Base-by-base conservation (phyloP, 1,140 invertebrate species). In the Neodiprion lecontei region DNA sequence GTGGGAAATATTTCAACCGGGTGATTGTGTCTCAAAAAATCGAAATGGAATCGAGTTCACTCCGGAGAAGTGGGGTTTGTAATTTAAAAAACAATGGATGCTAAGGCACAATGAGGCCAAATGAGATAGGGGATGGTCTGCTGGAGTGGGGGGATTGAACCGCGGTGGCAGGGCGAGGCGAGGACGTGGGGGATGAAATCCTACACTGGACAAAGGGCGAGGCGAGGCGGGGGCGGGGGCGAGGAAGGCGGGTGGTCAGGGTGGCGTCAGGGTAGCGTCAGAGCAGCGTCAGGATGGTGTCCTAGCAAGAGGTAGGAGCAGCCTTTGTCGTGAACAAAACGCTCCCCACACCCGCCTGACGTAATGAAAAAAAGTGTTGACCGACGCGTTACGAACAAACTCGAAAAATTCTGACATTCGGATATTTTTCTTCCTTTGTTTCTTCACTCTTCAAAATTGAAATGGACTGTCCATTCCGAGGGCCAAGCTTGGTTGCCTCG, bases 21-120 rank as follows among this genome's bases (percentile, higher is more conserved):
- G 80, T 85, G 84, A 85, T 82, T 84, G 82, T 80, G 75, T 78
- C 81, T 76, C 82, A 81, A 84, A 85, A 85, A 86, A 84, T 80
- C 84, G 83, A 84, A 85, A 86, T 87, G 82, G 83, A 86, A 86
- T 87, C 82, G 83, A 86, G 82, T 84, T 87, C 78, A 69, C 81
- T 23, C 81, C 79, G 80, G 81, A 84, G 83, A 85, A 86, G 84
- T 84, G 83, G 84, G 82, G 82, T 85, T 84, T 82, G 86, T 88
- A 88, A 87, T 88, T 88, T 87, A 87, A 88, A 87, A 88, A 88
- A 88, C 86, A 88, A 88, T 88, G 82, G 86, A 82, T 79, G 81
- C 79, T 83, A 83, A 83, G 82, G 83, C 79, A 87, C 86, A 88
- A 88, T 88, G 86, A 87, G 86, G 85, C 85, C 81, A 88, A 88